Base-by-base conservation (phyloP, 1,140 invertebrate species). In the Papilio xuthus region DNA sequence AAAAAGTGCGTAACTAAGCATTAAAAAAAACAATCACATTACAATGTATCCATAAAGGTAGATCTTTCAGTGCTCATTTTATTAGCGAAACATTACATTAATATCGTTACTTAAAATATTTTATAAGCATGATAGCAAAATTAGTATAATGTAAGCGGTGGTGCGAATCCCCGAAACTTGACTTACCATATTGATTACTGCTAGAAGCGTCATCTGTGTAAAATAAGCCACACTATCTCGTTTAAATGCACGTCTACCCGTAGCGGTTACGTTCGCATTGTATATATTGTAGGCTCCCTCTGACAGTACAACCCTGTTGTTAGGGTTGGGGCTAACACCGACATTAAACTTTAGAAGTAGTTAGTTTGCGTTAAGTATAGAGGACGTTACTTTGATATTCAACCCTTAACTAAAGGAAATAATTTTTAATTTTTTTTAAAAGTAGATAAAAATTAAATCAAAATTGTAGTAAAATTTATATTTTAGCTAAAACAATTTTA, bases 311-410 rank as follows among this genome's bases (percentile, higher is more conserved):
- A 28, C 60, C 60, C 26, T 67, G 6, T 67, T 32, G 12, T 67
- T 28, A 67, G 60, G 60, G 60, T 67, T 67, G 26, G 60, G 13
- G 60, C n/a, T 63, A 63, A 63, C 60, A 23, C 20, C 56, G 56
- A 23, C 20, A 26, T 32, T 32, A 32, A 32, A 32, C 32, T 32
- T 2, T 63, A 28, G 3, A 56, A 56, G 8, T 63, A 63, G 2
- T 63, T 63, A 6, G 13, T 63, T 53, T 0, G 60, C 15, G 1
- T 26, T 63, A 63, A 63, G 60, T 63, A 63, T 63, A 63, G 60
- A 63, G 60, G 60, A 26, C 60, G 26, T 32, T 28, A 15, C 60
- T 63, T 26, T 32, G 32, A 32, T 32, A 32, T 32, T 32, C 32
- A 32, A 32, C 32, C 32, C 32, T 32, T 32, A 32, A 32, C 32